Conservation (phyloP, 2,113 vertebrate species). For the Menidia beryllina region DNA sequence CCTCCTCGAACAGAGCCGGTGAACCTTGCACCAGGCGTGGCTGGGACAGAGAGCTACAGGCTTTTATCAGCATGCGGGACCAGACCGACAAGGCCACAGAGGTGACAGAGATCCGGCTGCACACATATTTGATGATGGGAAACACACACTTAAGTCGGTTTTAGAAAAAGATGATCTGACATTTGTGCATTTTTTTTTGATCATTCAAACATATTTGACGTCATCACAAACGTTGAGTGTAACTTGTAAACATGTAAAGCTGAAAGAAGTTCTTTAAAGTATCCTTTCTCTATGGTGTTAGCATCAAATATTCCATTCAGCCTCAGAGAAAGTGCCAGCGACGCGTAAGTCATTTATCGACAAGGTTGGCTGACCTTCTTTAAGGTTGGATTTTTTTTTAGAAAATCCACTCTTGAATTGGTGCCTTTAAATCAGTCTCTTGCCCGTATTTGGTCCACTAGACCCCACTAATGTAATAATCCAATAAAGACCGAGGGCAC, state of each 20-base stretch:
- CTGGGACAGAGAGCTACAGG: slow-evolving; percentile 86
- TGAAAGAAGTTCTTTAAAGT: no score
- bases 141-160: not conserved
- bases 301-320: not conserved
- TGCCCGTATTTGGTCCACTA: not conserved
- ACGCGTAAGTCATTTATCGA: not conserved
- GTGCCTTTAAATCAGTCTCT: not conserved
- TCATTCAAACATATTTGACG: no score
- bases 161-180: no score
- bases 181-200: no score
- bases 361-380: not conserved
- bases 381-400: not conserved
- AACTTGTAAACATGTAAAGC: no score
- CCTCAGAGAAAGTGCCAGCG: not conserved
- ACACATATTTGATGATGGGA: not conserved
- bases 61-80: slow-evolving; percentile 88
- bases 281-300: no score
- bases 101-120: slow-evolving; percentile 73
- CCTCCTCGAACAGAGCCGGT: slow-evolving; percentile 19
- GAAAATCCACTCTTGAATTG: not conserved
- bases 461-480: slow-evolving; percentile 34
- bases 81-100: slow-evolving; percentile 75
- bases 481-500: slow-evolving; percentile 27
- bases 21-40: slow-evolving; percentile 83
- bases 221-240: no score